Conservation (phyloP, 30 jellyfish, hydroid and myxozoan genomes). For the Cassiopea andromeda region DNA sequence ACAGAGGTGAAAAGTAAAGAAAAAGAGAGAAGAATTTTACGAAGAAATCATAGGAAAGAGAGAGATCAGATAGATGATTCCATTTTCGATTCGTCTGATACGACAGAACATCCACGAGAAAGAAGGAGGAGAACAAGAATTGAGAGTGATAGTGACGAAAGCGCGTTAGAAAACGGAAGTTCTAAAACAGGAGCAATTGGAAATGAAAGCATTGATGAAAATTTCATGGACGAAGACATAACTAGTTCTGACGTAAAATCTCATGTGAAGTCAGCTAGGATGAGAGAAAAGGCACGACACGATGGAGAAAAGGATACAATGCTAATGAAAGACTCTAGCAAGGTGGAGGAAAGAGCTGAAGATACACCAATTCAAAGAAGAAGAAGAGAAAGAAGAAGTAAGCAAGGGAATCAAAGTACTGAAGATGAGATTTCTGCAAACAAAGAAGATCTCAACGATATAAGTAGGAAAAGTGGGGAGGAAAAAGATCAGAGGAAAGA, state of each 20-base stretch:
- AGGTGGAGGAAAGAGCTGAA: not conserved
- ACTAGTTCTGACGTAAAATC: too few species aligned
- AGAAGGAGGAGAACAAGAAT: not conserved
- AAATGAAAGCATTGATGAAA: too few species aligned
- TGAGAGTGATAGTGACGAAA: not conserved
- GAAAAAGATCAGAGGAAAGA: not conserved
- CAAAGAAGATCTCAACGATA: not conserved
- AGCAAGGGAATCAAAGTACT: not conserved
- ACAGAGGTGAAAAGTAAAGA: not conserved
- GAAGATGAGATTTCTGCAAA: not conserved
- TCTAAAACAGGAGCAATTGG: too few species aligned
- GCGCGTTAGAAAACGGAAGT: too few species aligned
- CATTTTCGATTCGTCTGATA: not conserved
- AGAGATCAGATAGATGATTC: not conserved
- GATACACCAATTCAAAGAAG: not conserved
- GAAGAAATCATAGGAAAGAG: not conserved
- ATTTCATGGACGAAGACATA: too few species aligned
- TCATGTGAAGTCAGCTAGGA: too few species aligned
- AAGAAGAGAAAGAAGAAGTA: constrained; percentile 19
- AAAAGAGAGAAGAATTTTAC: not conserved
- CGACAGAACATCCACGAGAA: too few species aligned
- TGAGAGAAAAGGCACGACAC: not conserved
- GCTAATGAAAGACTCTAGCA: not conserved
- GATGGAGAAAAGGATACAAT: not conserved
- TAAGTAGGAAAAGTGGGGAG: not conserved